Conservation (phyloP, 2,888 invertebrate species). For the Muscina levida region DNA sequence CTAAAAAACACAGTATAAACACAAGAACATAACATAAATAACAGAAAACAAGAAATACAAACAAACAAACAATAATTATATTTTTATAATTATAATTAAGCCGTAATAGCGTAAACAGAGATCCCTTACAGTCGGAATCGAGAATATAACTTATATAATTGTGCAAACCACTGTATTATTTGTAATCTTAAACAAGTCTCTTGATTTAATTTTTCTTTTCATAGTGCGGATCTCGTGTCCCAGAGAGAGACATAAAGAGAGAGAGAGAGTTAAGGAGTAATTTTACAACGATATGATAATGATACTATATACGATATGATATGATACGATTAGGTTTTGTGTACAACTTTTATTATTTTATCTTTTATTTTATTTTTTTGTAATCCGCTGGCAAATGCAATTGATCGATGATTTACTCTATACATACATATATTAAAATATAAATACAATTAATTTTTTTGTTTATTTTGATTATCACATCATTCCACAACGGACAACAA, state of each 20-base stretch:
- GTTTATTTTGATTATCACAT: constrained; percentile 57
- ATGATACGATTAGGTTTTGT: constrained; percentile 50
- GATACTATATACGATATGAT: constrained; percentile 14
- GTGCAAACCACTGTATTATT: constrained; percentile 49
- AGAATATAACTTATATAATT: neutral
- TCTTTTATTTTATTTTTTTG: no score
- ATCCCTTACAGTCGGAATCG: neutral
- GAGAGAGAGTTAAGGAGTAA: no score
- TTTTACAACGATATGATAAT: no score
- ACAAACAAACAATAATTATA: constrained; percentile 55
- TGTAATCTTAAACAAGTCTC: constrained; percentile 54
- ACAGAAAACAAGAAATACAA: constrained; percentile 31
- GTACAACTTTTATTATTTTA: constrained; percentile 59
- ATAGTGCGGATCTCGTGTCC: constrained; percentile 46
- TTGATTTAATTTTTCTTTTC: constrained; percentile 40
- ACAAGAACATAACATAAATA: constrained; percentile 17
- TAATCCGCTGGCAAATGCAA: constrained; percentile 66
- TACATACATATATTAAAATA: no score
- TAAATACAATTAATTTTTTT: constrained; percentile 25
- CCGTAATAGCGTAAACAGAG: constrained; percentile 28
- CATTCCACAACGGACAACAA: constrained; percentile 21
- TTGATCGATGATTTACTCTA: constrained; percentile 47
- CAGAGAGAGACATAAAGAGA: no score
- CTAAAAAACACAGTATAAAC: constrained; percentile 34
- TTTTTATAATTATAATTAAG: constrained; percentile 67